These are phyloP conservation scores for Berghia stephanieae DNA, from an alignment of 1,140 invertebrate genomes.

Conservation along the genomic window DNA sequence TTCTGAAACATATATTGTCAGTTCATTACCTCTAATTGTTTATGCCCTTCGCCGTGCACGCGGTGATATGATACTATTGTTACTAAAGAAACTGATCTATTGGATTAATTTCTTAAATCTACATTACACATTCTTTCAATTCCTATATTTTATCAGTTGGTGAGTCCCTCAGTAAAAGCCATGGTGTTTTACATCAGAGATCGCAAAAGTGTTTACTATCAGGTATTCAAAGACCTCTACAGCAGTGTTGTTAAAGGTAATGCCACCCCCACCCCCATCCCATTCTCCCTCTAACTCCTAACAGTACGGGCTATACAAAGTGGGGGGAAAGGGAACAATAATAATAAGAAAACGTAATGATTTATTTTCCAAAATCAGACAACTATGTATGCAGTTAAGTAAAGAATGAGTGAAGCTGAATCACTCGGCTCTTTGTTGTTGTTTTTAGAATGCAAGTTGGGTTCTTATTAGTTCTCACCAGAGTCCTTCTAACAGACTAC, in stretches of 20 bases:
- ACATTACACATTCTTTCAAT: background rate
- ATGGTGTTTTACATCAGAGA: conserved; percentile 19
- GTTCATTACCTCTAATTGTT: background rate
- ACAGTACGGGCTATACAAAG: no score
- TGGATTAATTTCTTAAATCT: background rate
- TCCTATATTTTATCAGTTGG: background rate
- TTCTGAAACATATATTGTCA: background rate
- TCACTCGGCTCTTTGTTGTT: background rate
- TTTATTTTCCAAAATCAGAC: background rate
- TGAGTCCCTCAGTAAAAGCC: conserved; percentile 24
- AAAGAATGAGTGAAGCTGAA: background rate
- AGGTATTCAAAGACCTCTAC: conserved; percentile 28
- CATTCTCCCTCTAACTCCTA: no score
- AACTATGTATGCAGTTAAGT: background rate
- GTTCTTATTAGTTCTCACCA: no score
- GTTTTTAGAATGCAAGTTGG: no score
- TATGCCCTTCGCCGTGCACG: no score
- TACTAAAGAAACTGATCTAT: no score
- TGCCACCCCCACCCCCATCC: background rate
- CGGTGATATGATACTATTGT: background rate
- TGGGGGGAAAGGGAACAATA: background rate
- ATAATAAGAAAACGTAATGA: background rate
- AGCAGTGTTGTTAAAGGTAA: conserved; percentile 25
- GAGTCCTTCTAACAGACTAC: no score
- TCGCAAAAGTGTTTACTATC: conserved; percentile 25